phyloP scores from a whole-genome alignment of 2,113 vertebrate species.

The Sclerurus mexicanus region DNA sequence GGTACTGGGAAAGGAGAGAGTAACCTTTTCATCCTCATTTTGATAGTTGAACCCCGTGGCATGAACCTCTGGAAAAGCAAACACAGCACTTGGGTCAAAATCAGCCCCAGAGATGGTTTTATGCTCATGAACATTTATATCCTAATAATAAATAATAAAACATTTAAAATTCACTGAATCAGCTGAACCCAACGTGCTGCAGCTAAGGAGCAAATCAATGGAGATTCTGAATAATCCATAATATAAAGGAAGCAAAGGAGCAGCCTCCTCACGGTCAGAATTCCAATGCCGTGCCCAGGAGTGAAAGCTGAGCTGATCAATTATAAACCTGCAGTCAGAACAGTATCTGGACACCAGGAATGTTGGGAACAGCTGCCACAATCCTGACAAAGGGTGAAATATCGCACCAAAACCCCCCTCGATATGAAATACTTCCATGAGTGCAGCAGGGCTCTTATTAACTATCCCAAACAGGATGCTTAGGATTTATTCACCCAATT shows the following conservation, averaged over 20 bases:
- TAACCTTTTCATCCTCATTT: slow-evolving; percentile 98
- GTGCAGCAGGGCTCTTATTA: not conserved
- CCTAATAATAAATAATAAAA: not conserved
- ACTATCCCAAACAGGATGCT: not conserved
- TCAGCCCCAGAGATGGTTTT: not conserved
- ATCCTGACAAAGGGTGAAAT: not conserved
- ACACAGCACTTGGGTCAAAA: not conserved
- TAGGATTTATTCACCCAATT: not conserved
- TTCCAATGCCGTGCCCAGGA: not conserved
- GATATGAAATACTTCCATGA: not conserved
- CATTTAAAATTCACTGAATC: not conserved
- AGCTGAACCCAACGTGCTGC: not conserved
- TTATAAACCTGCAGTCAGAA: not conserved
- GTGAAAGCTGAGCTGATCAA: not conserved
- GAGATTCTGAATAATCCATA: not conserved
- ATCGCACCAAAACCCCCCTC: not conserved
- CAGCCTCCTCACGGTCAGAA: accelerated
- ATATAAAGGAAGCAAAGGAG: accelerated
- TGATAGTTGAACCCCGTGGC: slow-evolving; percentile 99
- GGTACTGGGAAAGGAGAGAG: slow-evolving; percentile 93
- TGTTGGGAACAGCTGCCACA: not conserved
- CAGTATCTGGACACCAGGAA: not conserved
- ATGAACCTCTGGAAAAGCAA: slow-evolving; percentile 85
- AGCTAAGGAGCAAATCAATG: too few relatives aligned
- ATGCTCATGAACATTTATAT: not conserved